A percentile compares a stretch with the other conserved stretches of the same genome.
Conservation (phyloP, 2,797 vertebrate genomes). For the Heterohyrax brucei region DNA sequence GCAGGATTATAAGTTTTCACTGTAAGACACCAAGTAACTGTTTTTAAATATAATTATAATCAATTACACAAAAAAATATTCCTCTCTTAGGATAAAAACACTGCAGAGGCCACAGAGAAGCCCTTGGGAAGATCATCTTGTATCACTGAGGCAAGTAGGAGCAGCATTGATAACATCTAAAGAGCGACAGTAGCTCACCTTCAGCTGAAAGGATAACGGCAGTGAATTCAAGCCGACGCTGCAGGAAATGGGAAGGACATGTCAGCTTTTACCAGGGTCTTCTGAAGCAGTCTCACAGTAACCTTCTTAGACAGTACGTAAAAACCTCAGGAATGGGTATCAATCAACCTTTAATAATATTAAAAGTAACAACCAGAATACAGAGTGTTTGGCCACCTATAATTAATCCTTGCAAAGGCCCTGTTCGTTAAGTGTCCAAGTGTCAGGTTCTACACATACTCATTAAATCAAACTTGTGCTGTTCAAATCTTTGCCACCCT, state of each 20-base stretch:
- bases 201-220: neutral
- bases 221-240: neutral
- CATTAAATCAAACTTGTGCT: neutral
- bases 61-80: slow-evolving; percentile 51
- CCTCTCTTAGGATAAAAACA: slow-evolving; percentile 52
- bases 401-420: neutral
- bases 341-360: neutral
- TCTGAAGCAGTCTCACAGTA: neutral
- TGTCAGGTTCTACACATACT: neutral
- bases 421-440: neutral
- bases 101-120: neutral
- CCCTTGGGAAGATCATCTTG: neutral
- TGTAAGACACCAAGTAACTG: slow-evolving; percentile 42
- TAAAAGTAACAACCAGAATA: neutral
- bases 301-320: neutral
- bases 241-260: neutral
- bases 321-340: neutral
- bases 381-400: neutral
- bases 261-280: neutral
- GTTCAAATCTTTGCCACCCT: neutral
- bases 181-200: neutral
- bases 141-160: neutral
- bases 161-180: neutral
- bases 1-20: slow-evolving; percentile 55
- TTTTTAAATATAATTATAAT: slow-evolving; percentile 70